Conservation (phyloP, 2,888 invertebrate genomes). For the Litoditis marina region DNA sequence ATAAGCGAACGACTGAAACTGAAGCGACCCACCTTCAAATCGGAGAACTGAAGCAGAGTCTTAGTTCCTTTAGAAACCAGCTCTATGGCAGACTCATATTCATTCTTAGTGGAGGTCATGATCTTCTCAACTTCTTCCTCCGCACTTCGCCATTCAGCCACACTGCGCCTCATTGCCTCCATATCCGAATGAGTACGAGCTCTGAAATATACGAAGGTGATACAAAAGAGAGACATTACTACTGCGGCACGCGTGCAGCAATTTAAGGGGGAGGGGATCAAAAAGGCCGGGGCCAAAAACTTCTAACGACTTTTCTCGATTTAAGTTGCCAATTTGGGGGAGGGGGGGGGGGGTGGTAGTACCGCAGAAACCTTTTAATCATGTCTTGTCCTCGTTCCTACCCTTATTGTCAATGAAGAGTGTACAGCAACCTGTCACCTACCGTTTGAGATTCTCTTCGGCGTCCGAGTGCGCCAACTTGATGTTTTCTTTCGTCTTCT, state of each 20-base stretch:
- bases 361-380: too few species aligned
- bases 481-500: slow-evolving; percentile 24
- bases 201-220: slow-evolving; percentile 15
- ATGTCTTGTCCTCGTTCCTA: too few species aligned
- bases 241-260: too few species aligned
- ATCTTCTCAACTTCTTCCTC: slow-evolving; percentile 27
- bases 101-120: slow-evolving; percentile 18
- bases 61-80: slow-evolving; percentile 31
- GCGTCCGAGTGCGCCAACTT: slow-evolving; percentile 26
- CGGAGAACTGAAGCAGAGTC: slow-evolving; percentile 23
- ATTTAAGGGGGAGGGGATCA: too few species aligned
- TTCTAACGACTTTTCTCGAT: too few species aligned
- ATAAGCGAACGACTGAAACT: neutral
- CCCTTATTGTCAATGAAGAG: too few species aligned
- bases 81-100: slow-evolving; percentile 33
- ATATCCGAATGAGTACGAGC: slow-evolving; percentile 32
- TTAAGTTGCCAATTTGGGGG: too few species aligned
- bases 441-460: slow-evolving; percentile 22
- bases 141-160: slow-evolving; percentile 32
- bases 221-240: too few species aligned
- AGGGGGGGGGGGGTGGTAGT: too few species aligned
- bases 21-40: slow-evolving; percentile 15
- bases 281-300: too few species aligned
- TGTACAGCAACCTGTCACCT: too few species aligned
- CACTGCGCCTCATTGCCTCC: slow-evolving; percentile 25